phyloP scores from a whole-genome alignment of 2,113 vertebrate genomes.

The Engystomops pustulosus region DNA sequence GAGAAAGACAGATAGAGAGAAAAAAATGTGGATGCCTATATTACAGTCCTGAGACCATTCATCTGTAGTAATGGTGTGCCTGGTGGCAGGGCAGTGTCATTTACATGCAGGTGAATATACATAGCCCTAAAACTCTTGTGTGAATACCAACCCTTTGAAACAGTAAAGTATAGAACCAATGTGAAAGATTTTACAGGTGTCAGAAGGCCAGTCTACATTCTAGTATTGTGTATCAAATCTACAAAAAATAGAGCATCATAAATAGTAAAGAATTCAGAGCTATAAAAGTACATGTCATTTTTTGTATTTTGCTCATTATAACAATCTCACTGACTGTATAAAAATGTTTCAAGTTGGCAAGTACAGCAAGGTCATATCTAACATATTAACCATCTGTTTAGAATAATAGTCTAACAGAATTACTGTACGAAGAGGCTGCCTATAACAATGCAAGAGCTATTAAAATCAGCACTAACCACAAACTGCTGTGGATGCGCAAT shows the following conservation, averaged over 20 bases:
- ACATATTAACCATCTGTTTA: constrained; percentile 4
- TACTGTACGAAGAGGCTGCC: neutral
- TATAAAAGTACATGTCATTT: neutral
- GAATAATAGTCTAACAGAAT: neutral
- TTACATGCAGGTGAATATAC: neutral
- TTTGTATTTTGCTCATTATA: neutral
- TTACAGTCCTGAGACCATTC: neutral
- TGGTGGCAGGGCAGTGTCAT: neutral
- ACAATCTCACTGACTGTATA: neutral
- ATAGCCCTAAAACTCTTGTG: neutral
- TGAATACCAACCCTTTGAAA: neutral
- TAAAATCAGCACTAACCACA: neutral
- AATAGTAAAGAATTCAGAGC: neutral
- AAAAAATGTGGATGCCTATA: too few relatives aligned
- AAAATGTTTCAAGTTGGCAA: neutral
- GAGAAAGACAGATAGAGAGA: too few relatives aligned
- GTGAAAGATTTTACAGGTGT: neutral
- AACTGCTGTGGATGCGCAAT: neutral
- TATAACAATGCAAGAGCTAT: neutral
- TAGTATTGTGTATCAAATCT: neutral
- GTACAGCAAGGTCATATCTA: neutral
- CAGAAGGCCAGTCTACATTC: neutral
- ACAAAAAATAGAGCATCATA: neutral
- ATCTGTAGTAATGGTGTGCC: neutral
- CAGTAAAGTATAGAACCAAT: neutral